Evolutionary conservation across 2,113 vertebrate species (phyloP).

Genomic region (Vicugna pacos): DNA sequence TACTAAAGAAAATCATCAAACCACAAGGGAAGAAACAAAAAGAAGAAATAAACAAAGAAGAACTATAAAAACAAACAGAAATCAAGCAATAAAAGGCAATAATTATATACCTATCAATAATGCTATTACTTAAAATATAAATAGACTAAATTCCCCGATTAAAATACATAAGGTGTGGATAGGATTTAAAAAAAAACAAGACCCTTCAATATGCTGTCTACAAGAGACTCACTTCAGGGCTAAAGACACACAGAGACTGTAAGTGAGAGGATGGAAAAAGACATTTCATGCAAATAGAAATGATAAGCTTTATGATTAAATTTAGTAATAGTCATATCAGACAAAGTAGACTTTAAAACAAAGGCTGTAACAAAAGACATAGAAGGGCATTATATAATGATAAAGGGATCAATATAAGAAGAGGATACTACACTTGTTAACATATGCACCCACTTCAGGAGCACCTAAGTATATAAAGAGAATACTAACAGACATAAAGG

Average conservation of each 20-base stretch:
- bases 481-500: neutral
- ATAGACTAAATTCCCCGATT: neutral
- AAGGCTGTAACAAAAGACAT: neutral
- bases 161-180: neutral
- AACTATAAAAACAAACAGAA: neutral
- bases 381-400: too few relatives aligned
- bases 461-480: neutral
- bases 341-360: neutral
- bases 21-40: neutral
- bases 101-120: neutral
- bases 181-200: neutral
- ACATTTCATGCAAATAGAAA: neutral
- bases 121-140: neutral
- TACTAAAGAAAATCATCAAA: neutral
- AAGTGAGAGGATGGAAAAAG: neutral
- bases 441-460: neutral
- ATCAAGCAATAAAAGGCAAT: neutral
- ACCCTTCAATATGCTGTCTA: neutral
- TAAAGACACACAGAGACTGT: neutral
- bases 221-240: neutral
- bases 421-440: neutral
- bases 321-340: neutral
- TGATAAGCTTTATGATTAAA: neutral
- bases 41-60: neutral
- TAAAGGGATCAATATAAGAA: neutral